Evolutionary conservation across 2,888 invertebrate genomes (phyloP).

Genomic region (Polymixis flavicincta): DNA sequence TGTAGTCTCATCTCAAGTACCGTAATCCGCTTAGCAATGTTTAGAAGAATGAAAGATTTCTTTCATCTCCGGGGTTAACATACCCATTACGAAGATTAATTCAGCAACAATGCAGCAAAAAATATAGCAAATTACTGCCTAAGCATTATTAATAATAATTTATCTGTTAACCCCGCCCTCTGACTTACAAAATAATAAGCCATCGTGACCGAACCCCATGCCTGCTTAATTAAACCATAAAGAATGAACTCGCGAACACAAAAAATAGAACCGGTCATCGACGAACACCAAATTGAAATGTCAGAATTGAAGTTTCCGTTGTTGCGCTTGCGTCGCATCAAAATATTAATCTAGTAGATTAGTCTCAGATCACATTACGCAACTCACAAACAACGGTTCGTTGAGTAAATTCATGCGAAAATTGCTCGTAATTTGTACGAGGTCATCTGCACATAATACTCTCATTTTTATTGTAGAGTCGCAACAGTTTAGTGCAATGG

Average conservation of each 20-base stretch:
- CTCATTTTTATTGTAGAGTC: slow-evolving; percentile 50
- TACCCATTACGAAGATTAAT: slow-evolving; percentile 74
- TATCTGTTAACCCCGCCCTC: slow-evolving; percentile 80
- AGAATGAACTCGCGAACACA: slow-evolving; percentile 57
- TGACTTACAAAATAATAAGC: slow-evolving; percentile 69
- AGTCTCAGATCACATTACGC: slow-evolving; percentile 54
- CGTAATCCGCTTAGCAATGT: slow-evolving; percentile 53
- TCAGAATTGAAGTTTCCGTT: slow-evolving; percentile 45
- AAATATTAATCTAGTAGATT: slow-evolving; percentile 58
- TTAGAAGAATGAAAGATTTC: slow-evolving; percentile 64
- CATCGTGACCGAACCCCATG: slow-evolving; percentile 74
- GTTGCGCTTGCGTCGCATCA: slow-evolving; percentile 31
- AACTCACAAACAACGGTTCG: slow-evolving; percentile 58
- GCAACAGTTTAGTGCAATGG: slow-evolving; percentile 50
- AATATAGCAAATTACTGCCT: slow-evolving; percentile 82
- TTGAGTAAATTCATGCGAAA: slow-evolving; percentile 64
- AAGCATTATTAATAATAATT: slow-evolving; percentile 78
- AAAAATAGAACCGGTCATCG: slow-evolving; percentile 55
- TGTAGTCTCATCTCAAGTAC: slow-evolving; percentile 59
- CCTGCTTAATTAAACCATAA: slow-evolving; percentile 68
- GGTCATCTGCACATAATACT: slow-evolving; percentile 60
- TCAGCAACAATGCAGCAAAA: slow-evolving; percentile 76
- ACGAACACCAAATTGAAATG: slow-evolving; percentile 55
- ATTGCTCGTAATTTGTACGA: slow-evolving; percentile 64
- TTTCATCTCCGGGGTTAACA: slow-evolving; percentile 70